Base-by-base conservation (phyloP, 2,113 vertebrate species). In the Gnathonemus echidnorhynchus region DNA sequence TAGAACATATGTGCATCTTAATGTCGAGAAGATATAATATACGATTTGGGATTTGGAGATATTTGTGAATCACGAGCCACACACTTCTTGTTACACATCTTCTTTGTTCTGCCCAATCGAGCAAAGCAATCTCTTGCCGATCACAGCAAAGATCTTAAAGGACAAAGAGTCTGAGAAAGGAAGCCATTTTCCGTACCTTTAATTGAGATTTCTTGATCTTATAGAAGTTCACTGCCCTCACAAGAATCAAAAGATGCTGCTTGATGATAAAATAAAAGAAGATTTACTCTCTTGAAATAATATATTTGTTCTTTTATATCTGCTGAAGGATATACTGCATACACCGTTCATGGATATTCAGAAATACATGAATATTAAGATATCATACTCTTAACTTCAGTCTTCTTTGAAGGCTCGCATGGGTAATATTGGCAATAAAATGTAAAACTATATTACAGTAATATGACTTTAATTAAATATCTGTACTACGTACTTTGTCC, bases 21-120 rank as follows among this genome's bases (percentile, higher is more conserved):
- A 91, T 87, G 62, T 74, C 53, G n/a, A 88, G 89, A 92, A 89
- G 74, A 53, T 88, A 80, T 77, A 80, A 88, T 89, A 52, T 87
- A 86, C 88, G 91, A 91, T 91, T 91, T 86, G 56, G 70, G 91
- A 91, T 92, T 90, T 86, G 42, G n/a, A 77, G 74, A 90, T 77
- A 53, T 86, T 87, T 45, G 9, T 49, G 58, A 31, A 89, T 80
- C 53, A 50, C 83, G 17, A 86, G 48, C 45, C 62, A 15, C 53
- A 31, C 74, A 21, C 39, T 27, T 87, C 87, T 87, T 90, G 80
- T 89, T 50, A 90, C 66, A 92, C 86, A 80, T 86, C 62, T 74
- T 52, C 87, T 91, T 90, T 92, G 91, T 90, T 93, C 91, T 89
- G 89, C 90, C 84, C 89, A 89, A 89, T 90, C 58, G 24, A 66